A percentile compares a stretch with the other conserved stretches of the same genome.
Evolutionary conservation across 2,797 vertebrate species (phyloP).

Genomic region (Antrozous pallidus): DNA sequence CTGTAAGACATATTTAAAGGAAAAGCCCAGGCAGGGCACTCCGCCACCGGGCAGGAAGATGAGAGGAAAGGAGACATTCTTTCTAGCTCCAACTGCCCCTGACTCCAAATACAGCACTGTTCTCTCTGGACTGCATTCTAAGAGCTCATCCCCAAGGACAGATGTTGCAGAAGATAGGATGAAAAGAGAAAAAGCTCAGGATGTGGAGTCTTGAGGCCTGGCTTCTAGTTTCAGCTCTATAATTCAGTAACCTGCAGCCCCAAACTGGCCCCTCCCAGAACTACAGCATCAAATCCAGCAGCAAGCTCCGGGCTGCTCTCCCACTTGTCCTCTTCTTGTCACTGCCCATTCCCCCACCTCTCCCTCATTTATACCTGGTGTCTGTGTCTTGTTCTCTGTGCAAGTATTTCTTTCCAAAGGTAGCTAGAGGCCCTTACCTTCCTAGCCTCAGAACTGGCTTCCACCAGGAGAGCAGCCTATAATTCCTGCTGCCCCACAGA

Average conservation of each 20-base stretch:
- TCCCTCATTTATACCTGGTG: not conserved
- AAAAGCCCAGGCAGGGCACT: slow-evolving; percentile 76
- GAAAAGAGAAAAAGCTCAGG: not conserved
- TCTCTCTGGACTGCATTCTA: not conserved
- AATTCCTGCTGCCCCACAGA: not conserved
- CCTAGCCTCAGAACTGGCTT: not conserved
- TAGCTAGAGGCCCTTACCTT: not conserved
- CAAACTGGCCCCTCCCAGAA: not conserved
- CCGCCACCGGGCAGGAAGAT: slow-evolving; percentile 29
- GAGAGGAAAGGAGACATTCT: slow-evolving; percentile 40
- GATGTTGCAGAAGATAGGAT: not conserved
- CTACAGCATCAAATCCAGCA: not conserved
- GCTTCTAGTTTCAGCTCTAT: not conserved
- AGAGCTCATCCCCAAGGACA: not conserved
- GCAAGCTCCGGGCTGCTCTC: not conserved
- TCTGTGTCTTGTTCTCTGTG: not conserved
- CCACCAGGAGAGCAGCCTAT: not conserved
- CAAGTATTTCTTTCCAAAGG: not conserved
- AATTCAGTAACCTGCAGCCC: not conserved
- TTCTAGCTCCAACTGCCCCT: not conserved
- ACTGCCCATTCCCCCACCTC: not conserved
- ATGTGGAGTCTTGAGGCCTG: not conserved
- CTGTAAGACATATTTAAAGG: slow-evolving; percentile 87
- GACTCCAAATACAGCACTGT: not conserved
- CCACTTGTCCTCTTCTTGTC: not conserved